A percentile compares a stretch with the other conserved stretches of the same genome.
These are phyloP conservation scores for Meloidogyne floridensis DNA, from an alignment of 1,140 invertebrate species.

Conservation along the genomic window DNA sequence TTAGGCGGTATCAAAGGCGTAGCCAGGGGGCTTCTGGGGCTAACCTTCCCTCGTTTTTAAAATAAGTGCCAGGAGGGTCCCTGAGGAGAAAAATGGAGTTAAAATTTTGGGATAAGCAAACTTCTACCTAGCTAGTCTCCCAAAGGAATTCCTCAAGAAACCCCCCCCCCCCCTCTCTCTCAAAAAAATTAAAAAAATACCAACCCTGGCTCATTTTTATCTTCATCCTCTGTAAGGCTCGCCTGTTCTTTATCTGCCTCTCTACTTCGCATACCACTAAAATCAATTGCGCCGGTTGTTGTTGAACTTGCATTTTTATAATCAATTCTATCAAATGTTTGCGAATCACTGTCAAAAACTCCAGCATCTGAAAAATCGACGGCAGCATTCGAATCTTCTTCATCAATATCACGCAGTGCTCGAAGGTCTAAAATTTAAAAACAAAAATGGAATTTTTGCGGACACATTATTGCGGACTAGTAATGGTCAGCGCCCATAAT, in stretches of 20 bases:
- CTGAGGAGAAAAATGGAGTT: too few species aligned
- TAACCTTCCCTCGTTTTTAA: too few species aligned
- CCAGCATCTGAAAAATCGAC: slow-evolving; percentile 42
- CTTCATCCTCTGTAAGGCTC: slow-evolving; percentile 6
- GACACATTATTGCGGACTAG: too few species aligned
- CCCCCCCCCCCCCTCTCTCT: too few species aligned
- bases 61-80: too few species aligned
- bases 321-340: slow-evolving; percentile 38
- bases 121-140: too few species aligned
- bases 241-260: slow-evolving; percentile 26
- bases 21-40: too few species aligned
- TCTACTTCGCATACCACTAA: slow-evolving; percentile 45
- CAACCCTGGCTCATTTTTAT: slow-evolving; percentile 18
- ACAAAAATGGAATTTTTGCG: neutral
- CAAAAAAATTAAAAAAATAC: neutral
- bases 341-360: slow-evolving; percentile 44
- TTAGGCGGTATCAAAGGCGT: too few species aligned
- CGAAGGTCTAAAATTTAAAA: slow-evolving; percentile 7
- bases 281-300: slow-evolving; percentile 42
- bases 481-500: too few species aligned
- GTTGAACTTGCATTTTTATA: slow-evolving; percentile 23
- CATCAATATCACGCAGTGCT: slow-evolving; percentile 23
- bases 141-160: too few species aligned
- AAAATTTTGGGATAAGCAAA: too few species aligned
- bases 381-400: slow-evolving; percentile 50